Conservation (phyloP, 37 sponge, comb jelly and placozoan species). For the Theonella swinhoei region DNA sequence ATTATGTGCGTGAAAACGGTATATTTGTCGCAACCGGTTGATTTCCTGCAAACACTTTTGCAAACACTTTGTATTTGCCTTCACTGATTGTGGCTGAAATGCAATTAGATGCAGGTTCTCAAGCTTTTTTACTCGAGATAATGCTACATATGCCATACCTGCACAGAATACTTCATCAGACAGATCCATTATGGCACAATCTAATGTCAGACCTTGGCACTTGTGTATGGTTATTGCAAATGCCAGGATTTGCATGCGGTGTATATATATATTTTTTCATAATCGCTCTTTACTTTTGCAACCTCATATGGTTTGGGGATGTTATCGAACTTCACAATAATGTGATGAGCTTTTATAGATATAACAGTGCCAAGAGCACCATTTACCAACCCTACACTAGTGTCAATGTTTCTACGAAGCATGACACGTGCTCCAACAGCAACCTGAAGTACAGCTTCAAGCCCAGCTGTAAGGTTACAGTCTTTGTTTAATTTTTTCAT, state of each 20-base stretch:
- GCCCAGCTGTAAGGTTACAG: slow-evolving; percentile 68
- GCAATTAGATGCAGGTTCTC: no score
- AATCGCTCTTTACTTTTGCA: slow-evolving; percentile 29
- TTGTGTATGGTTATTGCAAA: slow-evolving; percentile 60
- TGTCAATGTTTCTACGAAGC: slow-evolving; percentile 72
- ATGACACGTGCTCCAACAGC: slow-evolving; percentile 66
- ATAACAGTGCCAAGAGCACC: no score
- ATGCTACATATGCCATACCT: slow-evolving; percentile 70
- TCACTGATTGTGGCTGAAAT: no score
- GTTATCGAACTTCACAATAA: slow-evolving; percentile 65
- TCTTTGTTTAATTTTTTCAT: no score
- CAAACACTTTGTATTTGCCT: no score
- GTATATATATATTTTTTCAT: slow-evolving; percentile 25
- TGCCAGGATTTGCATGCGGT: no score
- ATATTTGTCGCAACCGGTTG: slow-evolving; percentile 13
- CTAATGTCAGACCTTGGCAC: slow-evolving; percentile 54
- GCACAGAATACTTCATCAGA: slow-evolving; percentile 40
- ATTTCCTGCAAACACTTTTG: slow-evolving; percentile 37
- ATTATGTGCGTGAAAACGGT: no score
- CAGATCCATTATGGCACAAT: slow-evolving; percentile 68
- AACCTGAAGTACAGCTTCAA: slow-evolving; percentile 41
- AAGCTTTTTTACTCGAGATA: slow-evolving; percentile 56
- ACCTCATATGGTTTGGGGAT: slow-evolving; percentile 27
- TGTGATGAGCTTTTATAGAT: no score
- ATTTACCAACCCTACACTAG: no score